A percentile compares a stretch with the other conserved stretches of the same genome.
phyloP scores from a whole-genome alignment of 2,113 vertebrate genomes.

The Aplodontia rufa region DNA sequence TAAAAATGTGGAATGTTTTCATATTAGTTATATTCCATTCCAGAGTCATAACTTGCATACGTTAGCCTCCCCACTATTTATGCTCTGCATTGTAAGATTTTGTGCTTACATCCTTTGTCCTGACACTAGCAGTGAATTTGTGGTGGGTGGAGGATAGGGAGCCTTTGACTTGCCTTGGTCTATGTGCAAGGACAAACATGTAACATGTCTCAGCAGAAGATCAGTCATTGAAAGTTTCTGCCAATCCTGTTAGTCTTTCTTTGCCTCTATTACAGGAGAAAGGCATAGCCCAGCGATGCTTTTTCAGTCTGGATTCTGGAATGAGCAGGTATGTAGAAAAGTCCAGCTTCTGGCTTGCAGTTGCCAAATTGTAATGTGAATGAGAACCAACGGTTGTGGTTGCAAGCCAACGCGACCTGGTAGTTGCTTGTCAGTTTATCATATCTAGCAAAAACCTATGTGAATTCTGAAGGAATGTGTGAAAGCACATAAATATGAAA shows the following conservation, averaged over 20 bases:
- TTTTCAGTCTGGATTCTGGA: neutral
- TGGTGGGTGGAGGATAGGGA: neutral
- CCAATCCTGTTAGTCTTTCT: neutral
- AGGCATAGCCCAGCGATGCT: neutral
- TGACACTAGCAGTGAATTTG: neutral
- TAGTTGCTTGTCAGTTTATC: neutral
- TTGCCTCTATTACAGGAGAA: neutral
- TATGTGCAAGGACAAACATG: neutral
- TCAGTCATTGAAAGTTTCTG: neutral
- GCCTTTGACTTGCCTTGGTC: neutral
- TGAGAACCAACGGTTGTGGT: neutral
- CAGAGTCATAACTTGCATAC: neutral
- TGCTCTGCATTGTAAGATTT: neutral
- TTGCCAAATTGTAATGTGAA: neutral
- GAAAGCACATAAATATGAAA: neutral
- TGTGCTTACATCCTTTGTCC: neutral
- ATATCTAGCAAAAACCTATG: neutral
- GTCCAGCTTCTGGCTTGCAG: neutral
- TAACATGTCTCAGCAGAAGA: neutral
- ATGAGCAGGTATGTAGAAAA: neutral
- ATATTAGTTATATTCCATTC: neutral
- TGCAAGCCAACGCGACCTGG: neutral
- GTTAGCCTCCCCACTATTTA: neutral
- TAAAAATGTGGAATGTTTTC: neutral
- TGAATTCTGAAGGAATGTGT: conserved; percentile 13